Base-by-base conservation (phyloP, 2,113 vertebrate species). In the Henicopernis longicauda region DNA sequence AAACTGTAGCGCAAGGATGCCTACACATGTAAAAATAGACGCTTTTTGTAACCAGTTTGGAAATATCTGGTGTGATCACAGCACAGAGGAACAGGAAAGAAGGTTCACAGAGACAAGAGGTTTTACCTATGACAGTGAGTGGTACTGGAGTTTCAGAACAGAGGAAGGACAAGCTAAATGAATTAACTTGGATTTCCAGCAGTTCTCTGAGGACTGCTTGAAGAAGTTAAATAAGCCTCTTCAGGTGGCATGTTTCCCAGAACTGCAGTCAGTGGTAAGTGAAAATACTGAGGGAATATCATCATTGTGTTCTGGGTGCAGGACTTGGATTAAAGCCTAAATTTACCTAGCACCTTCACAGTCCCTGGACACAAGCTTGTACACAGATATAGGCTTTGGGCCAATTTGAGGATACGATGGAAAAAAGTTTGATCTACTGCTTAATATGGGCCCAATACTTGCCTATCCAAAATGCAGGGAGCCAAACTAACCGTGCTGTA, bases 381-480 rank as follows among this genome's bases (percentile, higher is more conserved):
- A 49, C 34, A 47, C 20, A 44, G 25, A 18, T 36, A 13, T 0
- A 67, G 31, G 20, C 10, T 81, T 81, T 81, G 29, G 47, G 27
- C 3, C 23, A 62, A 16, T 55, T 50, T 58, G 27, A 80, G 42
- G 62, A 44, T 58, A 16, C 5, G 15, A n/a, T 9, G 77, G 40
- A 38, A 83, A 59, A 62, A n/a, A 7, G 3, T 34, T 55, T 70
- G 8, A 36, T 55, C 11, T 61, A 1, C 8, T 77, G 23, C 20
- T 83, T 69, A 81, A 77, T 13, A 50, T 0, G 1, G 1, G 0
- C 11, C 25, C 29, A 73, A 34, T 4, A 34, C 4, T 8, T 55
- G 12, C 38, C 25, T n/a, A 38, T 29, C 8, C 58, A 82, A 59
- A 92, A 57, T 36, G 11, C 16, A 40, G 38, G 20, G 38, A 90